Evolutionary conservation across 2,797 vertebrate species (phyloP).

Genomic region (Amazona finschi): DNA sequence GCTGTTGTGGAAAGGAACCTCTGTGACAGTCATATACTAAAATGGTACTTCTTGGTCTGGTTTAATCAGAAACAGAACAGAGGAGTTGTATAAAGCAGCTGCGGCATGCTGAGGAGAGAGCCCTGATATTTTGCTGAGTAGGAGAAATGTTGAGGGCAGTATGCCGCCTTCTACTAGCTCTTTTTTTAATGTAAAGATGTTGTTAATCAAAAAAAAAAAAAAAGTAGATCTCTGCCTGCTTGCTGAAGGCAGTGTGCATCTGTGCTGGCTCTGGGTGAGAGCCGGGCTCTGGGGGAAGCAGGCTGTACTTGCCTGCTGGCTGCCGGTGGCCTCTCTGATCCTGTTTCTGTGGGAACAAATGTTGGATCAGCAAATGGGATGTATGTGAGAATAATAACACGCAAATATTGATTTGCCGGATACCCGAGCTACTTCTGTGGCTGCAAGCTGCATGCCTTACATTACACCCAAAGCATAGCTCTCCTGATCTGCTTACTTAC

Average conservation of each 20-base stretch:
- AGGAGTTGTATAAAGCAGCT: neutral
- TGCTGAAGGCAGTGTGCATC: neutral
- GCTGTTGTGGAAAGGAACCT: neutral
- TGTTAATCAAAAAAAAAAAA: neutral
- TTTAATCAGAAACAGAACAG: neutral
- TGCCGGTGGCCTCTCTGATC: neutral
- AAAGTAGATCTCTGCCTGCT: neutral
- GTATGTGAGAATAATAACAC: neutral
- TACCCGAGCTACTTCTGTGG: neutral
- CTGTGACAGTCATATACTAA: accelerated
- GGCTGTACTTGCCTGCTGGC: neutral
- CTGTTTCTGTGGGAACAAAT: neutral
- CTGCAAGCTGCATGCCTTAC: neutral
- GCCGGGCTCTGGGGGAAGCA: neutral
- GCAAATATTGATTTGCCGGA: slow-evolving; percentile 30
- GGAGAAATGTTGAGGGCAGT: neutral
- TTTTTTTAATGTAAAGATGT: neutral
- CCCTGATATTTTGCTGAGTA: neutral
- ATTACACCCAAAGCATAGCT: neutral
- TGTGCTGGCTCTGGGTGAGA: neutral
- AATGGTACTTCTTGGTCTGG: neutral
- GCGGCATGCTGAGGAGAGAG: accelerated
- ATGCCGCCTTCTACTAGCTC: neutral
- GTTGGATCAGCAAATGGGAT: slow-evolving; percentile 25
- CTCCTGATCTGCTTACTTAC: neutral